These are phyloP conservation scores for Styela clava DNA, from an alignment of 23 tunicate species.

Conservation along the genomic window DNA sequence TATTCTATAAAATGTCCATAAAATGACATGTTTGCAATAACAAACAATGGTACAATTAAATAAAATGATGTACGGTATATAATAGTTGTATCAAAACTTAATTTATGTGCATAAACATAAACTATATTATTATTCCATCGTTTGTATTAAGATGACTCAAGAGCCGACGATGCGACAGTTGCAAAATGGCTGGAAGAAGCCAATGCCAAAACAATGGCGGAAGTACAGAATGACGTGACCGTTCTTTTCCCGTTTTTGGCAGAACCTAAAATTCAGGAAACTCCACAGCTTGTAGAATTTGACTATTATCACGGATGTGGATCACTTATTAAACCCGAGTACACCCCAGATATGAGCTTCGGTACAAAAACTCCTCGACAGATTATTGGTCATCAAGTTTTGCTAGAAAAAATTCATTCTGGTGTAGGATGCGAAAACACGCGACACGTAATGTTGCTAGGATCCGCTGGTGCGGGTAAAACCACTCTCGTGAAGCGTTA, in stretches of 20 bases:
- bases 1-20: no score
- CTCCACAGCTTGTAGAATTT: conserved; percentile 15
- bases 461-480: conserved; percentile 7
- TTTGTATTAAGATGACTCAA: no score
- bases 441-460: conserved; percentile 8
- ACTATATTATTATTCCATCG: no score
- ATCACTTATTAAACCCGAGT: not conserved
- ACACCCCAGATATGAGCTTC: not conserved
- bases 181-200: conserved; percentile 1
- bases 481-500: conserved; percentile 12
- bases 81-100: no score
- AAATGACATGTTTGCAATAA: no score
- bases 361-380: not conserved
- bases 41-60: no score
- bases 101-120: no score
- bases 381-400: not conserved
- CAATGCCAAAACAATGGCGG: not conserved
- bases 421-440: not conserved
- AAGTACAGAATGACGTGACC: conserved; percentile 2
- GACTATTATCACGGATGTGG: not conserved
- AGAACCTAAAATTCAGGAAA: conserved; percentile 4
- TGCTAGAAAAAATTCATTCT: not conserved
- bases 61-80: no score
- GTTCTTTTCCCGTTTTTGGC: not conserved
- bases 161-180: not conserved